Percentiles rank a stretch among this genome's conserved stretches.
phyloP scores from a whole-genome alignment of 2,888 invertebrate species.

The Athrips mouffetella region DNA sequence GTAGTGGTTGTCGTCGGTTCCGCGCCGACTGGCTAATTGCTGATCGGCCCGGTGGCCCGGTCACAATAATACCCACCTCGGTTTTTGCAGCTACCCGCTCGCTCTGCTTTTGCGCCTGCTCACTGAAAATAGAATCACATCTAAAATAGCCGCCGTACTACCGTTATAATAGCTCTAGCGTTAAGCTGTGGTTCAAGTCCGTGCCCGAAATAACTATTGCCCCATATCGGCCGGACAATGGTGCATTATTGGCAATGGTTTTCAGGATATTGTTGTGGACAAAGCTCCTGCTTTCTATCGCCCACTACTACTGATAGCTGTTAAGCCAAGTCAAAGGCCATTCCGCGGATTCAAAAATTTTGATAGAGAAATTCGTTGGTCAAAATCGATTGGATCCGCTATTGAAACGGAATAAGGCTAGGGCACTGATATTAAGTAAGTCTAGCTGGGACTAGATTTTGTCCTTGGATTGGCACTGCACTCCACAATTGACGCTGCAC shows the following conservation, averaged over 20 bases:
- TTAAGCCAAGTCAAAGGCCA: no score
- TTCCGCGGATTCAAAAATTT: no score
- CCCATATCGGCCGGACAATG: neutral
- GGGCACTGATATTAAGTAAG: no score
- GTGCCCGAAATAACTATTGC: conserved; percentile 17
- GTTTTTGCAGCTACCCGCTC: conserved; percentile 63
- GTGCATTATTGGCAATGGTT: neutral
- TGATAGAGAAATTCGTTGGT: no score
- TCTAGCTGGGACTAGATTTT: no score
- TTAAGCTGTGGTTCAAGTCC: conserved; percentile 16
- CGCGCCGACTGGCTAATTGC: conserved; percentile 62
- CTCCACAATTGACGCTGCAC: no score
- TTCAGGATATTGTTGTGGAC: no score
- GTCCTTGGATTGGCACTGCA: no score
- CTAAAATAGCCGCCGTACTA: conserved; percentile 22
- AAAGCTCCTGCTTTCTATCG: no score
- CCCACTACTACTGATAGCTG: no score
- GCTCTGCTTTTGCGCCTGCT: conserved; percentile 53
- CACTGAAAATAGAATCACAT: conserved; percentile 52
- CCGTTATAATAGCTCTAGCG: conserved; percentile 21
- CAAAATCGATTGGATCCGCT: no score
- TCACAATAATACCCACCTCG: conserved; percentile 64
- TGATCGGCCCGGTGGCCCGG: conserved; percentile 39
- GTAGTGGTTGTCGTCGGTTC: conserved; percentile 69
- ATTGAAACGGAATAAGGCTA: no score